These are phyloP conservation scores for Neuroscelio doddi DNA, from an alignment of 2,888 invertebrate species.

Conservation along the genomic window DNA sequence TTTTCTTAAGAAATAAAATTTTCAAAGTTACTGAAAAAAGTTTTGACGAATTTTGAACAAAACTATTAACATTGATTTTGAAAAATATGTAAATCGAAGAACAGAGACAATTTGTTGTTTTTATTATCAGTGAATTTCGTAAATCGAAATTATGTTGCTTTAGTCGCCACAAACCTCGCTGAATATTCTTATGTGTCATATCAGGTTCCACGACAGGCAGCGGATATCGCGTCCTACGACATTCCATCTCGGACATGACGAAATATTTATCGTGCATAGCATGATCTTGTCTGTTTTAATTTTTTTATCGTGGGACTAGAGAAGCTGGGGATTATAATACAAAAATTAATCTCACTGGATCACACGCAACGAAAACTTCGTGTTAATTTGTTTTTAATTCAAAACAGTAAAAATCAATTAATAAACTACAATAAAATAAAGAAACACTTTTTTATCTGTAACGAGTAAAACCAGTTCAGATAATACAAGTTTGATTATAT, in stretches of 20 bases:
- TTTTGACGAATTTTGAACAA: no score
- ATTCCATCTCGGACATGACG: conserved; percentile 56
- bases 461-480: no score
- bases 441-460: no score
- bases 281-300: conserved; percentile 26
- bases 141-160: conserved; percentile 31
- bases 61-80: no score
- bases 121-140: conserved; percentile 19
- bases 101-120: conserved; percentile 10
- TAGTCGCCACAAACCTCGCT: conserved; percentile 31
- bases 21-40: no score
- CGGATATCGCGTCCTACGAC: conserved; percentile 64
- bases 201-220: conserved; percentile 60
- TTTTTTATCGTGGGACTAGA: conserved; percentile 7
- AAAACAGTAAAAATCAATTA: no score
- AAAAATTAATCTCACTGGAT: conserved; percentile 2
- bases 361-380: conserved; percentile 13
- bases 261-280: conserved; percentile 47
- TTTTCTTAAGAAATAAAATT: no score
- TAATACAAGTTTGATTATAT: no score
- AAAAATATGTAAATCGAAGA: conserved; percentile 9
- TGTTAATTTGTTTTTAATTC: no score
- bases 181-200: conserved; percentile 48
- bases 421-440: no score
- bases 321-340: conserved; percentile 21